Conservation (phyloP, 2,888 invertebrate species). For the Coecobrya sp. region DNA sequence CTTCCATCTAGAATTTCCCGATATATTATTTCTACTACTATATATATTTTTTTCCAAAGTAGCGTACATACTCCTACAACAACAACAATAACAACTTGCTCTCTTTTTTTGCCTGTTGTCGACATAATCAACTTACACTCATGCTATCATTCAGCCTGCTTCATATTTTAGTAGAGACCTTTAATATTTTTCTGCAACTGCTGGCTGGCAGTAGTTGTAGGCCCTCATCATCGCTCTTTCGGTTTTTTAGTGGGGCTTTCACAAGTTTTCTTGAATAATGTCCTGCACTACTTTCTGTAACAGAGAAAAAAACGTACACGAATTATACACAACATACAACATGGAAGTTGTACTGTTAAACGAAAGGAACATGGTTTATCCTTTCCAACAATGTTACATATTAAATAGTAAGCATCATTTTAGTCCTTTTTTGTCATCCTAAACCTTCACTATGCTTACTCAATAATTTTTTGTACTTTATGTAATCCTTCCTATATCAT, state of each 20-base stretch:
- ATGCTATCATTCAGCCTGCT: neutral
- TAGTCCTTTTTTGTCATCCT: neutral
- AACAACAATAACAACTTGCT: slow-evolving; percentile 37
- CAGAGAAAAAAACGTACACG: too few species aligned
- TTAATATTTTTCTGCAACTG: neutral
- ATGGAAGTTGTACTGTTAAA: too few species aligned
- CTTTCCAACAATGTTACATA: neutral
- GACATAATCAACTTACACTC: neutral
- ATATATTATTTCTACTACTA: neutral
- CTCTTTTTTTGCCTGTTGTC: neutral
- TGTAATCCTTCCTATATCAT: neutral
- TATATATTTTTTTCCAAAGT: neutral
- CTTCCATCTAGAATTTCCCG: slow-evolving; percentile 3
- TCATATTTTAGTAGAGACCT: slow-evolving; percentile 7
- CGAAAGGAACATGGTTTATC: too few species aligned
- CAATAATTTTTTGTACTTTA: neutral
- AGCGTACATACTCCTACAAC: slow-evolving; percentile 13
- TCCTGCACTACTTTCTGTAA: too few species aligned
- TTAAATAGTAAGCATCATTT: neutral
- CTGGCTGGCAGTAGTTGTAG: neutral
- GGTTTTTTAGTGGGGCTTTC: neutral
- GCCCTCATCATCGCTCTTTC: neutral
- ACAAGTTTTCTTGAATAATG: neutral
- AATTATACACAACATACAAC: too few species aligned
- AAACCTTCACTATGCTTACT: neutral